Conservation (phyloP, 2,797 vertebrate species). For the Bryconaethiops microstoma region DNA sequence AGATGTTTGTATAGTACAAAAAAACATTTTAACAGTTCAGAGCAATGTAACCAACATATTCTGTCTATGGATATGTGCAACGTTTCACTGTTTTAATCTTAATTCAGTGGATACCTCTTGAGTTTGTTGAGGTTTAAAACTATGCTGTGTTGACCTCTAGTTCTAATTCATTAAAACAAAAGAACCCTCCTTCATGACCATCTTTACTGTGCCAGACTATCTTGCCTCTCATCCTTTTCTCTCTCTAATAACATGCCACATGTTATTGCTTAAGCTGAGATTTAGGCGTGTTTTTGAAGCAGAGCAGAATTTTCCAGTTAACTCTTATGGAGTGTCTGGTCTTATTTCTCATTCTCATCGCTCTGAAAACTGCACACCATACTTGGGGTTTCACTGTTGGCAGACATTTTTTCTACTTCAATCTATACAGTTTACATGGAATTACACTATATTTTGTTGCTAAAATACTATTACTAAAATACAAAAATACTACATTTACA, state of each 20-base stretch:
- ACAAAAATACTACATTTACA: no score
- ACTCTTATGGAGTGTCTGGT: slow-evolving; percentile 5
- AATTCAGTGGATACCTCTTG: background rate
- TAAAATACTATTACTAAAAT: no score
- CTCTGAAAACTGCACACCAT: no score
- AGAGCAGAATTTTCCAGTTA: background rate
- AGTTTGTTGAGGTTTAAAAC: background rate
- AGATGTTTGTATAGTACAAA: background rate
- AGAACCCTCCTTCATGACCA: background rate
- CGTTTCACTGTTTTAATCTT: background rate
- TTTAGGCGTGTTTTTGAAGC: background rate
- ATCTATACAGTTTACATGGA: no score
- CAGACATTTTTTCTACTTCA: no score
- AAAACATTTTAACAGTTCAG: background rate
- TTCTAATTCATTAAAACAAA: slow-evolving; percentile 13
- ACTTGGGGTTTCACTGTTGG: no score
- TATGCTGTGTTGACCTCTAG: background rate
- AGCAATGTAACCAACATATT: background rate
- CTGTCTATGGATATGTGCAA: background rate
- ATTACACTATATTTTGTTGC: no score
- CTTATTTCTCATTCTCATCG: no score
- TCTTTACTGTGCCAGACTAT: background rate
- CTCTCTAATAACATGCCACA: slow-evolving; percentile 25
- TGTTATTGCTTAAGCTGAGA: slow-evolving; percentile 23
- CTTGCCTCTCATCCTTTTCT: background rate